These are phyloP conservation scores for Bugula neritina DNA, from an alignment of 2,888 invertebrate genomes.

Conservation along the genomic window DNA sequence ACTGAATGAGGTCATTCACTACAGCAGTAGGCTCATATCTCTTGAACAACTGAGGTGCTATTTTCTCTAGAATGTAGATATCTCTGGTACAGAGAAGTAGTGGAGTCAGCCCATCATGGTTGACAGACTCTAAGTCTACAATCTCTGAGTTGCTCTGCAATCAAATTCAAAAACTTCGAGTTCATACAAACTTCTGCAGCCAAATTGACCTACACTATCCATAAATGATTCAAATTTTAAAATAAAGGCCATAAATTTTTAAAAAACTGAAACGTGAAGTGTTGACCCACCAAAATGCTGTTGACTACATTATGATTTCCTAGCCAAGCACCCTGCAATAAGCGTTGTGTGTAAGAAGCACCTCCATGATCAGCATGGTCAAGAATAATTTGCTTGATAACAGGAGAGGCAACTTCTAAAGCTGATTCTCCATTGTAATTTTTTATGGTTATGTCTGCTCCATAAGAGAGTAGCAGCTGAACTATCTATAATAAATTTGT, in stretches of 20 bases:
- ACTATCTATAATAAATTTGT: slow-evolving; percentile 47
- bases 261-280: too few species aligned
- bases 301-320: slow-evolving; percentile 44
- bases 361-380: slow-evolving; percentile 41
- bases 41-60: slow-evolving; percentile 39
- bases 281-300: slow-evolving; percentile 44
- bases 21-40: slow-evolving; percentile 43
- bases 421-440: slow-evolving; percentile 49
- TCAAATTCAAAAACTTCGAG: background rate
- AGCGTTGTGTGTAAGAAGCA: slow-evolving; percentile 41
- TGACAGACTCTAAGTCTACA: slow-evolving; percentile 46
- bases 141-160: slow-evolving; percentile 38
- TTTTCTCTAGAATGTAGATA: slow-evolving; percentile 44
- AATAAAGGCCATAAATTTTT: too few species aligned
- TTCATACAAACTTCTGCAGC: too few species aligned
- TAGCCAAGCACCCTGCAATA: slow-evolving; percentile 51
- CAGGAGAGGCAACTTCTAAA: slow-evolving; percentile 45
- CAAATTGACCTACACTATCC: too few species aligned
- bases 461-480: slow-evolving; percentile 43
- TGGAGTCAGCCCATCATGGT: slow-evolving; percentile 47
- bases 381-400: slow-evolving; percentile 42
- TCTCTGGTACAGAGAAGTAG: slow-evolving; percentile 46
- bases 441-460: slow-evolving; percentile 48
- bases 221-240: too few species aligned
- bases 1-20: slow-evolving; percentile 38